Conservation (phyloP, 2,797 vertebrate genomes). For the Chelonia mydas region DNA sequence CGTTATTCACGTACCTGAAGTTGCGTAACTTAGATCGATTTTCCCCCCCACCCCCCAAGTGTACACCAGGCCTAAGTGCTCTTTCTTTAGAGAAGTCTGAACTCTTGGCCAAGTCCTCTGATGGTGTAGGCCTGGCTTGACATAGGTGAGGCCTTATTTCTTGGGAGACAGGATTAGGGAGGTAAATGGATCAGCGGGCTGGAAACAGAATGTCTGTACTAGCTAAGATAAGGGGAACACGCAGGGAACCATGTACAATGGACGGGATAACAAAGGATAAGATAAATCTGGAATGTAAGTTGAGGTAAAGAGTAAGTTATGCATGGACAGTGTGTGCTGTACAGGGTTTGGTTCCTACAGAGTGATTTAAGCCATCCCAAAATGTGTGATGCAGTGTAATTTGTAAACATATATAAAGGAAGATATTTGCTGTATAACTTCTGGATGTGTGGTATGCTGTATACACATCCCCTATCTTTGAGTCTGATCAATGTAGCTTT, state of each 20-base stretch:
- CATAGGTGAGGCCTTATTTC: neutral
- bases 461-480: neutral
- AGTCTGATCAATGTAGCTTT: neutral
- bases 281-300: neutral
- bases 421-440: neutral
- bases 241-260: neutral
- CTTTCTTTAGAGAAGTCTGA: slow-evolving; percentile 9
- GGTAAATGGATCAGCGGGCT: neutral
- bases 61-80: neutral
- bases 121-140: neutral
- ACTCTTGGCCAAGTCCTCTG: neutral
- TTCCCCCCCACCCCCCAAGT: no score
- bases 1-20: no score
- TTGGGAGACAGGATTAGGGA: neutral
- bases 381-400: neutral
- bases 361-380: neutral
- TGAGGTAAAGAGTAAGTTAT: neutral
- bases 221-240: neutral
- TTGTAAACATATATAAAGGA: neutral
- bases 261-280: neutral
- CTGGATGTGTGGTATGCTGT: neutral
- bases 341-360: neutral
- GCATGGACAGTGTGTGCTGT: neutral
- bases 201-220: neutral
- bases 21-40: no score